phyloP scores from a whole-genome alignment of 2,113 vertebrate species.

The Pomatorhinus ruficollis region DNA sequence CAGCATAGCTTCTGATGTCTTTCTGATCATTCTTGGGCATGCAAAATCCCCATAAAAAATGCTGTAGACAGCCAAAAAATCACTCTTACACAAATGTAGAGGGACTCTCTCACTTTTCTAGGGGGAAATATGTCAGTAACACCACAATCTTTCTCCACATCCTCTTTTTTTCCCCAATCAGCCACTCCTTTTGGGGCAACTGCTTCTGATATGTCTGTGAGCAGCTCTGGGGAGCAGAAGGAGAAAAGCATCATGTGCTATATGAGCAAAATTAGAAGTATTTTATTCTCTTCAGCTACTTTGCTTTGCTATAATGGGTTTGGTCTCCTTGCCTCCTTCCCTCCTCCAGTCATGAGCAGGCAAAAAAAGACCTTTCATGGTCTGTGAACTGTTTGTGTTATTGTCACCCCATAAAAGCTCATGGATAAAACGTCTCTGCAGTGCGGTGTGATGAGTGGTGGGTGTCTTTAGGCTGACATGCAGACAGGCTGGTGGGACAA shows the following conservation, averaged over 20 bases:
- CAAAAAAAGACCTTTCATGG: background rate
- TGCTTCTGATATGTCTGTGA: background rate
- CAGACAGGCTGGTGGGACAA: constrained; percentile 52
- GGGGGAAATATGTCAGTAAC: background rate
- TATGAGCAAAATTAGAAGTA: background rate
- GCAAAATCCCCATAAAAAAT: background rate
- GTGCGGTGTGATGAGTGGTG: background rate
- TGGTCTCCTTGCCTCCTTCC: background rate
- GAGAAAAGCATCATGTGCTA: background rate
- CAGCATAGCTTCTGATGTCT: background rate
- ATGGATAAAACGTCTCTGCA: background rate
- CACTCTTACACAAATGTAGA: background rate
- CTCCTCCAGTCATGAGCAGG: background rate
- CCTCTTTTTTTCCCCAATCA: background rate
- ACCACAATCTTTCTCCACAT: background rate
- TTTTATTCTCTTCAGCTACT: background rate
- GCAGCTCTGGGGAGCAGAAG: background rate
- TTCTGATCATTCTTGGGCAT: background rate
- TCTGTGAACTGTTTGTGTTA: constrained; percentile 60
- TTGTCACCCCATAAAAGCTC: constrained; percentile 60
- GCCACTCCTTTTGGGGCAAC: background rate
- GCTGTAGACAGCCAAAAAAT: background rate
- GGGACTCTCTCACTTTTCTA: background rate
- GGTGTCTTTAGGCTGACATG: constrained; percentile 47
- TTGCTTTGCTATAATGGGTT: background rate